Evolutionary conservation across 1,140 invertebrate genomes (phyloP).

Genomic region (Pseudobourletiella spinata): DNA sequence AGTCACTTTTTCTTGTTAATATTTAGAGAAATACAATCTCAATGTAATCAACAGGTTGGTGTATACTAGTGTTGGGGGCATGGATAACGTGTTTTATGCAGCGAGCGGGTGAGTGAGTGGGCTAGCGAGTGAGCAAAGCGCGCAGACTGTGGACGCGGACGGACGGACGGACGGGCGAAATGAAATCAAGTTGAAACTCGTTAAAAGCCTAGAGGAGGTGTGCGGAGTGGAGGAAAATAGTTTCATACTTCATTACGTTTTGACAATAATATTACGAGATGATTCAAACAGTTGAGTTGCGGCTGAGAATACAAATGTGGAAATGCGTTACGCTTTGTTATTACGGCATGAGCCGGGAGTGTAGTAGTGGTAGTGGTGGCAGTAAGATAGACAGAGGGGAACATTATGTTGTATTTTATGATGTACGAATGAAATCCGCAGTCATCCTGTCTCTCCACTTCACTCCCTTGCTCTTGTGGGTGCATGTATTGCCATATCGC

Average conservation of each 20-base stretch:
- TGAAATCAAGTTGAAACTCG: slow-evolving; percentile 1
- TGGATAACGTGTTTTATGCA: no score
- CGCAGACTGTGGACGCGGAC: no score
- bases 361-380: not conserved
- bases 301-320: not conserved
- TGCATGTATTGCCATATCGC: no score
- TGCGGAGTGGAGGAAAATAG: not conserved
- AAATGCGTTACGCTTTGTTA: not conserved
- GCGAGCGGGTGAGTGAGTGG: no score
- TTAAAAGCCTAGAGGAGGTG: slow-evolving; percentile 1
- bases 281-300: not conserved
- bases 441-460: not conserved
- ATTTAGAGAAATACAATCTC: no score
- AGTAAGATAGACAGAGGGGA: not conserved
- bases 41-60: no score
- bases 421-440: not conserved
- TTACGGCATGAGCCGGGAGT: no score
- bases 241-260: not conserved
- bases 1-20: no score
- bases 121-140: no score
- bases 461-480: not conserved
- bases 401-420: slow-evolving; percentile 1
- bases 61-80: no score
- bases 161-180: not conserved
- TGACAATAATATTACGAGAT: not conserved